A percentile compares a stretch with the other conserved stretches of the same genome.
These are phyloP conservation scores for Halisarca cf. caerulea DNA, from an alignment of 37 sponge, comb jelly and placozoan genomes.

Conservation along the genomic window DNA sequence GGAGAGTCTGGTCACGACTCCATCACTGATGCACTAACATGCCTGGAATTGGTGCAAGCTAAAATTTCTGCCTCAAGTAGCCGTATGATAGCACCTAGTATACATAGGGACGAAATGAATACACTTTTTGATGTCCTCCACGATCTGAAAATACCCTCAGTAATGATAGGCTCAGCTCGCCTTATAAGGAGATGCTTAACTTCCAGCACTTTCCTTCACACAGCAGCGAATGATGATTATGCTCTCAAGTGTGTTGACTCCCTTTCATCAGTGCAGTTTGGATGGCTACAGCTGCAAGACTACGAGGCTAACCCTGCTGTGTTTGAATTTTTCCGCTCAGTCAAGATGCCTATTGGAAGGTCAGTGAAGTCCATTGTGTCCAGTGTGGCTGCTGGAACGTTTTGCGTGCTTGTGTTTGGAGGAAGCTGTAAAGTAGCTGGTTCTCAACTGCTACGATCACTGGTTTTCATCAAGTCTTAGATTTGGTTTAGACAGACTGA, in stretches of 20 bases:
- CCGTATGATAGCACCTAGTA: slow-evolving; percentile 35
- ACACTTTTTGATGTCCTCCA: slow-evolving; percentile 46
- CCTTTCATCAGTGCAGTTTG: slow-evolving; percentile 30
- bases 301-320: neutral
- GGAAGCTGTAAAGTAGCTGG: neutral
- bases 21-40: slow-evolving; percentile 80
- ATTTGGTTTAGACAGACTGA: too few relatives aligned
- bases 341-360: neutral
- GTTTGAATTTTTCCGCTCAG: neutral
- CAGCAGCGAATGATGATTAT: slow-evolving; percentile 29
- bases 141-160: neutral
- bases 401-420: neutral
- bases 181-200: slow-evolving; percentile 25
- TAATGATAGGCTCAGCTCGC: slow-evolving; percentile 52
- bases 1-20: slow-evolving; percentile 76
- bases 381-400: neutral
- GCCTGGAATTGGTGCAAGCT: slow-evolving; percentile 84
- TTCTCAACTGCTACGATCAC: neutral
- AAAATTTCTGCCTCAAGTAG: slow-evolving; percentile 62
- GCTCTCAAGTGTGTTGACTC: slow-evolving; percentile 14
- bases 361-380: neutral
- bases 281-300: slow-evolving; percentile 55
- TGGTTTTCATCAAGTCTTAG: neutral
- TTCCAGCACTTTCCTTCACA: neutral
- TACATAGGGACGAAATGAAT: neutral